A percentile compares a stretch with the other conserved stretches of the same genome.
Evolutionary conservation across 2,888 invertebrate genomes (phyloP).

Genomic region (Sceliomorpha sp.): DNA sequence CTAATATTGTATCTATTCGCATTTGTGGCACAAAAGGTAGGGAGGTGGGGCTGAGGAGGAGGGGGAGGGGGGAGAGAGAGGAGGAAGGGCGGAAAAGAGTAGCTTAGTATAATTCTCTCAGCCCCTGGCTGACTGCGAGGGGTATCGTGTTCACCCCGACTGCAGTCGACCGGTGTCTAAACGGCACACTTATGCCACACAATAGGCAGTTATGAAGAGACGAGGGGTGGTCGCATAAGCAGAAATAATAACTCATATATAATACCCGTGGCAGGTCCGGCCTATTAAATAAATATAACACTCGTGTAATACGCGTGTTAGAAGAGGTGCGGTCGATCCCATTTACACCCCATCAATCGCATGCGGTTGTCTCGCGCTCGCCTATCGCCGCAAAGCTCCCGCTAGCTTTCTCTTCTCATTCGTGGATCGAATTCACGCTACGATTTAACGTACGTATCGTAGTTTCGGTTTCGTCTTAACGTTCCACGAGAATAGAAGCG

Average conservation of each 20-base stretch:
- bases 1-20: conserved; percentile 48
- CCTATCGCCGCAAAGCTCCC: conserved; percentile 58
- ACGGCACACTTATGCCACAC: conserved; percentile 68
- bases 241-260: conserved; percentile 76
- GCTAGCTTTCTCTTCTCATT: conserved; percentile 29
- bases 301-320: conserved; percentile 71
- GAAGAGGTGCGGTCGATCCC: conserved; percentile 73
- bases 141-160: conserved; percentile 74
- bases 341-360: conserved; percentile 76
- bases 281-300: conserved; percentile 79
- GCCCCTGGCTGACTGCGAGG: conserved; percentile 59
- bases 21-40: conserved; percentile 13
- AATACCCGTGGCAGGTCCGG: conserved; percentile 63
- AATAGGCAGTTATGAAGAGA: conserved; percentile 52
- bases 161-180: conserved; percentile 68
- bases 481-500: too few relatives aligned
- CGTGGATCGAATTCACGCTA: conserved; percentile 19
- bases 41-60: too few relatives aligned
- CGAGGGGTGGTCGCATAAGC: conserved; percentile 66
- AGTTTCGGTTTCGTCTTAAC: too few relatives aligned
- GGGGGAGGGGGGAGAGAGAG: too few relatives aligned
- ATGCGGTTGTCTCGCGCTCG: conserved; percentile 71
- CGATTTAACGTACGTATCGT: too few relatives aligned
- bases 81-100: conserved; percentile 36
- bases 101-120: conserved; percentile 52